A percentile compares a stretch with the other conserved stretches of the same genome.
These are phyloP conservation scores for Andrena minutula DNA, from an alignment of 2,888 invertebrate genomes.

Conservation along the genomic window DNA sequence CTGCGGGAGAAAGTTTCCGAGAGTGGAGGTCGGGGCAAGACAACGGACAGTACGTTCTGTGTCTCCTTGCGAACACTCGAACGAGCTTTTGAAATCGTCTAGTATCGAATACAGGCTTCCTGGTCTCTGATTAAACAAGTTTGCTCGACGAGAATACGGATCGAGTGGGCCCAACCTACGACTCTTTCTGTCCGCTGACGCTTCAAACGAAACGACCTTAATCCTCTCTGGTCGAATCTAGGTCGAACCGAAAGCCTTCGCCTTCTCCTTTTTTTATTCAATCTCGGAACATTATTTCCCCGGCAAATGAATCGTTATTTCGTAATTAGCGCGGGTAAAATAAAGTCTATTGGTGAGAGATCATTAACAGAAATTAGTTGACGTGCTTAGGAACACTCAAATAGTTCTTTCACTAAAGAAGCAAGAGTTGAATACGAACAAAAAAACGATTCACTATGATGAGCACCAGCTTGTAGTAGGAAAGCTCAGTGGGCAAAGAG, in stretches of 20 bases:
- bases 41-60: conserved; percentile 14
- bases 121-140: conserved; percentile 40
- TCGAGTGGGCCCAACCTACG: not conserved
- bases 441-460: not conserved
- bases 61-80: conserved; percentile 23
- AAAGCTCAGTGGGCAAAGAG: no score
- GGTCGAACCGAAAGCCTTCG: not conserved
- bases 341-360: no score
- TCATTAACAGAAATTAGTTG: no score
- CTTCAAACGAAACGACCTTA: conserved; percentile 1
- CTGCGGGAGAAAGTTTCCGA: conserved; percentile 45
- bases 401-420: no score
- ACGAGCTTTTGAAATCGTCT: conserved; percentile 44
- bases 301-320: not conserved
- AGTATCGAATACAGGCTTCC: conserved; percentile 29
- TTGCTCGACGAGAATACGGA: not conserved
- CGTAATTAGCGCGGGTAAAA: no score
- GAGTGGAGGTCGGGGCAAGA: conserved; percentile 21
- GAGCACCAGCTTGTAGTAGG: no score
- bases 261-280: not conserved
- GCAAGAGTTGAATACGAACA: not conserved
- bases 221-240: conserved; percentile 16
- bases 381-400: no score
- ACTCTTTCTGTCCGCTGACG: not conserved
- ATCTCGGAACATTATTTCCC: not conserved